These are phyloP conservation scores for Akabosia matsudoensis DNA, from an alignment of 1,140 invertebrate genomes.

Conservation along the genomic window DNA sequence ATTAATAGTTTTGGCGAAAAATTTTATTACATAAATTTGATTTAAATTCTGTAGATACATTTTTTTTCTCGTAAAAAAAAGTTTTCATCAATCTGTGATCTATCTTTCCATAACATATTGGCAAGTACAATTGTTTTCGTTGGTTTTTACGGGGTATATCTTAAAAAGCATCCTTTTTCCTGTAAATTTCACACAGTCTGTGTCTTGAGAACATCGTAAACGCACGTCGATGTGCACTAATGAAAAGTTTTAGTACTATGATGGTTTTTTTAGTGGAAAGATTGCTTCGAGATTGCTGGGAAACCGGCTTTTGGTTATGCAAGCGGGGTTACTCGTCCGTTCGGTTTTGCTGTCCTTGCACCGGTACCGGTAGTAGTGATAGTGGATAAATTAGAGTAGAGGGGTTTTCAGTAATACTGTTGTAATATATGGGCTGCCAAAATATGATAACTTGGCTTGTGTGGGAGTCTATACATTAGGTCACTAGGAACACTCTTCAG, in stretches of 20 bases:
- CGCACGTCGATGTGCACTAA: too few relatives aligned
- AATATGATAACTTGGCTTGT: background rate
- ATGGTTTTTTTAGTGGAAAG: slow-evolving; percentile 28
- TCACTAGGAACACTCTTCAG: slow-evolving; percentile 17
- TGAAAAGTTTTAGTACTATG: too few relatives aligned
- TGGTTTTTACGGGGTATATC: background rate
- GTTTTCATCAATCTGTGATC: background rate
- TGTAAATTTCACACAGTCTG: too few relatives aligned
- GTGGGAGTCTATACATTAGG: background rate
- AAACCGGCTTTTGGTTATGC: slow-evolving; percentile 25
- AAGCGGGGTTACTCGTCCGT: background rate
- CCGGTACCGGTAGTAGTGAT: slow-evolving; percentile 22
- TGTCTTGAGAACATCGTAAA: background rate
- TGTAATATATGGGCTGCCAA: slow-evolving; percentile 20
- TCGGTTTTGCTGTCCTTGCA: background rate
- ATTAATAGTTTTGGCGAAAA: background rate
- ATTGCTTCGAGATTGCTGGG: slow-evolving; percentile 32
- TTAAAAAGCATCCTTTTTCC: too few relatives aligned
- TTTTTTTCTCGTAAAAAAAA: background rate
- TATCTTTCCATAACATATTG: slow-evolving; percentile 1
- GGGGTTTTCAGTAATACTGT: slow-evolving; percentile 9
- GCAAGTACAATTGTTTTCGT: background rate
- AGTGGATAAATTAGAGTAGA: slow-evolving; percentile 9
- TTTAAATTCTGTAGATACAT: background rate
- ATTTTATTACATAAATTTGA: background rate